Conservation (phyloP, 1,140 invertebrate species). For the Diabrotica virgifera region DNA sequence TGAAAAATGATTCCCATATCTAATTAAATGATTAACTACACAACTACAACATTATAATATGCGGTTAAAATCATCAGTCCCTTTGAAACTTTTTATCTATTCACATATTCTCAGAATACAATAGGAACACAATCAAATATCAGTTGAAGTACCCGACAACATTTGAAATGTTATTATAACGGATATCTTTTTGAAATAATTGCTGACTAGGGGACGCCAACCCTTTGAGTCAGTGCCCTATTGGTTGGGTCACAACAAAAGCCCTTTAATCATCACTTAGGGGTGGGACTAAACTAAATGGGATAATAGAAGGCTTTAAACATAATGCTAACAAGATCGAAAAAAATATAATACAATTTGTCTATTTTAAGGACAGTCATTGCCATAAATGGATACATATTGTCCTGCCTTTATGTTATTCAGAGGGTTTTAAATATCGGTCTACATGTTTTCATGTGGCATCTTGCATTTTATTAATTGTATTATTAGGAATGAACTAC, state of each 20-base stretch:
- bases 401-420: too few species aligned
- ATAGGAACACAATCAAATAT: conserved; percentile 34
- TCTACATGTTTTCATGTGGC: too few species aligned
- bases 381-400: too few species aligned
- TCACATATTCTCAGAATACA: conserved; percentile 30
- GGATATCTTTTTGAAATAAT: conserved; percentile 36
- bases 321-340: conserved; percentile 29
- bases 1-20: conserved; percentile 18
- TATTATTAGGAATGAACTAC: too few species aligned
- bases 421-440: too few species aligned
- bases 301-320: conserved; percentile 22
- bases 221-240: conserved; percentile 24
- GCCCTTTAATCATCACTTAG: conserved; percentile 34
- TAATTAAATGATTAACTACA: conserved; percentile 15
- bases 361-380: background rate
- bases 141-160: conserved; percentile 31
- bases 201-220: conserved; percentile 27
- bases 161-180: conserved; percentile 39
- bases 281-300: conserved; percentile 29
- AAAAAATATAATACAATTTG: conserved; percentile 28
- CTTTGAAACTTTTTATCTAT: conserved; percentile 20
- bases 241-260: conserved; percentile 28
- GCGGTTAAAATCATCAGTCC: conserved; percentile 23
- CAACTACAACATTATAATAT: conserved; percentile 13
- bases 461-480: too few species aligned